Base-by-base conservation (phyloP, 2,888 invertebrate genomes). In the Coremacera marginata region DNA sequence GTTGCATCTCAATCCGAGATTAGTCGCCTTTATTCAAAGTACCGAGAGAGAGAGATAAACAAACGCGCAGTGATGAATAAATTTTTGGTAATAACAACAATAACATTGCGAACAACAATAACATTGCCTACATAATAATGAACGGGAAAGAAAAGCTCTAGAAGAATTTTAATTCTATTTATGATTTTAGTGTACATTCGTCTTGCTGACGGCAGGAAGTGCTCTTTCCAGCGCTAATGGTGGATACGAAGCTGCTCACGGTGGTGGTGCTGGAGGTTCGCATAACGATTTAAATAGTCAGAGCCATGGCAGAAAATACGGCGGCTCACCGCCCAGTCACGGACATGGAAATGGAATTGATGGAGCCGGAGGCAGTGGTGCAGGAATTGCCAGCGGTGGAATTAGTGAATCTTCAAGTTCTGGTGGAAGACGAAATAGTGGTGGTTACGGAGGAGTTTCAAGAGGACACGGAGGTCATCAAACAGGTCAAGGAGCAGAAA, bases 201-300 rank as follows among this genome's bases (percentile, higher is more conserved):
- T 74, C 70, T 62, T 52, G 52, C 31, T 74, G n/a, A 34, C 77
- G 16, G 71, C 57, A 14, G 65, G 65, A 60, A 67, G 62, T 19
- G 73, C 27, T 68, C 34, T 73, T 31, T 34, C 16, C 31, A 70
- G 63, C 37, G 73, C 70, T 8, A 63, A 49, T 67, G 67, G 75
- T 37, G 74, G 73, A 5, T 27, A 37, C 34, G 65, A 55, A 34
- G 71, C 22, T 11, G 57, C 44, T 67, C n/a, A 51, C 31, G 31
- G n/a, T 34, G 7, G 27, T 27, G 65, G 51, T 72, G 67, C 44
- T 37, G 62, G 25, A 44, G 79, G 76, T 67, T 80, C 81, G 77
- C 80, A 81, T 84, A 81, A 80, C 84, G 82, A 78, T 84, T 78
- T 81, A 83, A 82, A 27, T 7, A 27, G 31, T 55, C 55, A 52